Evolutionary conservation across 2,888 invertebrate genomes (phyloP).

Genomic region (Ormyrus pomaceus): DNA sequence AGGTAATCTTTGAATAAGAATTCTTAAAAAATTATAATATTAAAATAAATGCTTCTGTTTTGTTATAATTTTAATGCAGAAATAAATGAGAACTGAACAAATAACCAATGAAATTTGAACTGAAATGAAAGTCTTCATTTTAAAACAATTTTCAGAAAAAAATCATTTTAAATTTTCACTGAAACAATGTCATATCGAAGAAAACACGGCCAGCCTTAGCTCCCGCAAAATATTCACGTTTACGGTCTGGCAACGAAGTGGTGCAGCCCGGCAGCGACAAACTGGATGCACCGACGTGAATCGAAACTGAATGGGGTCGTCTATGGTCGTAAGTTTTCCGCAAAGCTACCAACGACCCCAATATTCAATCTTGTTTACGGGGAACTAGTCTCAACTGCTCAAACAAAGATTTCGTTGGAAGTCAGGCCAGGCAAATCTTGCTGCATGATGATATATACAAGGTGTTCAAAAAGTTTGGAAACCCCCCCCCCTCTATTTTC

Average conservation of each 20-base stretch:
- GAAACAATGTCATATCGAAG: background rate
- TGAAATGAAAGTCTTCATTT: too few relatives aligned
- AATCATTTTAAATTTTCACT: too few relatives aligned
- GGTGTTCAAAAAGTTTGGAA: too few relatives aligned
- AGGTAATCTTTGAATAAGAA: too few relatives aligned
- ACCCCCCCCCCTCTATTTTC: too few relatives aligned
- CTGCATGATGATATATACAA: too few relatives aligned
- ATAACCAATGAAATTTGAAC: too few relatives aligned
- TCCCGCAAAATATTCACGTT: slow-evolving; percentile 7
- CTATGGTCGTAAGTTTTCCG: slow-evolving; percentile 29
- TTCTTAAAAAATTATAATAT: too few relatives aligned
- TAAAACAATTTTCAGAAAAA: too few relatives aligned
- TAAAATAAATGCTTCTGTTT: background rate
- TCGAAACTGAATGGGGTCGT: slow-evolving; percentile 26
- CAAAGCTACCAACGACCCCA: slow-evolving; percentile 29
- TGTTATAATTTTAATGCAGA: background rate
- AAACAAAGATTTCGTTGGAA: background rate
- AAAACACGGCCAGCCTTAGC: background rate
- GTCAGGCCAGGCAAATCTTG: background rate
- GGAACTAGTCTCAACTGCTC: slow-evolving; percentile 11
- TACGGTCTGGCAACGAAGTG: slow-evolving; percentile 7
- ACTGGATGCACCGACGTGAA: slow-evolving; percentile 23
- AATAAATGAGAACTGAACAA: too few relatives aligned
- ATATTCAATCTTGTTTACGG: slow-evolving; percentile 46
- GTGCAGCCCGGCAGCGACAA: background rate